These are phyloP conservation scores for Lycaon pictus DNA, from an alignment of 2,113 vertebrate species.

Conservation along the genomic window DNA sequence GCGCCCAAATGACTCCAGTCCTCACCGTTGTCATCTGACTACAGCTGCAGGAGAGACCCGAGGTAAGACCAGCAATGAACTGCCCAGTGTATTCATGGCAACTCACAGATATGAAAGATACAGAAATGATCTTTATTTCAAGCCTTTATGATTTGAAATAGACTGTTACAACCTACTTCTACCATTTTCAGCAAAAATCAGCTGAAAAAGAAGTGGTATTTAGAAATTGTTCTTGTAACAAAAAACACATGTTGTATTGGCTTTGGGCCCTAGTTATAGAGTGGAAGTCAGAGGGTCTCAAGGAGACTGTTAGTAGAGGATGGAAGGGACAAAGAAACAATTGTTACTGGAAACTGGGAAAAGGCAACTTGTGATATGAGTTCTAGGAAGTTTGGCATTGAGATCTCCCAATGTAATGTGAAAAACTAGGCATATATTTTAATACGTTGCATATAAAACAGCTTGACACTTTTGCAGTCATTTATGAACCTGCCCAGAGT, in stretches of 20 bases:
- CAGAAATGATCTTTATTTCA: background rate
- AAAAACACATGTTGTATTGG: background rate
- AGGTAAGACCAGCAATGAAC: background rate
- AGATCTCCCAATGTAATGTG: background rate
- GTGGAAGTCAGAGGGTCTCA: background rate
- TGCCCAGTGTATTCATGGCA: background rate
- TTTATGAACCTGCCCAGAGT: background rate
- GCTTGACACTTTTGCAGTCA: background rate
- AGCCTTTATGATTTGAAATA: background rate
- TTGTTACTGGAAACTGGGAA: background rate
- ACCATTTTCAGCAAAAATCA: background rate
- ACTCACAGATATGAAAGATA: background rate
- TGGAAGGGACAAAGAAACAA: background rate
- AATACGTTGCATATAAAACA: background rate
- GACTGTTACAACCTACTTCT: background rate
- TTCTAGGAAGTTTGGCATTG: background rate
- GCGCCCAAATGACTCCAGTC: background rate
- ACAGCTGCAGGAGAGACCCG: background rate
- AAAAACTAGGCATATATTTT: background rate
- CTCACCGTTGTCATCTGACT: background rate
- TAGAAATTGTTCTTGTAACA: background rate
- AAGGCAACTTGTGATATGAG: background rate
- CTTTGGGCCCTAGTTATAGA: background rate
- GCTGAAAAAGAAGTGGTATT: background rate
- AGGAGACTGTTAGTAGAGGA: background rate